Percentiles rank a stretch among this genome's conserved stretches.
phyloP scores from a whole-genome alignment of 1,140 invertebrate genomes.

The Philopotamus ludificatus region DNA sequence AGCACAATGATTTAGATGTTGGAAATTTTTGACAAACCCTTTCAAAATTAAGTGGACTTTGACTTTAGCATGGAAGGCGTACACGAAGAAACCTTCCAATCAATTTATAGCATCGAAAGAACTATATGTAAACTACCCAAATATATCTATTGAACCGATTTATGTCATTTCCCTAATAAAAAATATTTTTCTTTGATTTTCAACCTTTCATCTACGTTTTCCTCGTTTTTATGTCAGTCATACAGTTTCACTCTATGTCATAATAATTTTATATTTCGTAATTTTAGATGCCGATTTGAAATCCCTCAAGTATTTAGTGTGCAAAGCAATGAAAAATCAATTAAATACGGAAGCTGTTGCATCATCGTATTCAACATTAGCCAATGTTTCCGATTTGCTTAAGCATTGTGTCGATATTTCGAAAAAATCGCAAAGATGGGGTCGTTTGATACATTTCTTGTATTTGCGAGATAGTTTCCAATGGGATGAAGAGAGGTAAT shows the following conservation, averaged over 20 bases:
- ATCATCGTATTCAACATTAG: not conserved
- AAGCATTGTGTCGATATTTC: constrained; percentile 14
- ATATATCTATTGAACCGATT: too few relatives aligned
- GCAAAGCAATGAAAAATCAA: constrained; percentile 8
- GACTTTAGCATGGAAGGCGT: too few relatives aligned
- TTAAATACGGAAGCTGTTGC: not conserved
- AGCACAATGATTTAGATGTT: too few relatives aligned
- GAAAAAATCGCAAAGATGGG: constrained; percentile 17
- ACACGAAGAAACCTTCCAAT: too few relatives aligned
- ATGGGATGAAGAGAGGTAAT: constrained; percentile 20
- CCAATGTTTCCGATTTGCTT: constrained; percentile 23
- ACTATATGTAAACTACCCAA: too few relatives aligned
- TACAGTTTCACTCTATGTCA: not conserved
- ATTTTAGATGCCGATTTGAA: not conserved
- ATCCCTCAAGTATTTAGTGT: not conserved
- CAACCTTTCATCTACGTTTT: not conserved
- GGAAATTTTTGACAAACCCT: too few relatives aligned
- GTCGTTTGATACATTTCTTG: constrained; percentile 7
- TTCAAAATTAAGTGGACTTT: too few relatives aligned
- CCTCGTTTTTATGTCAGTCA: not conserved
- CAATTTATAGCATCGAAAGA: too few relatives aligned
- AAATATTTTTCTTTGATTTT: not conserved
- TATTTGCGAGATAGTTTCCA: constrained; percentile 32
- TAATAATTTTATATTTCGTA: not conserved
- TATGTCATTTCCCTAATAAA: too few relatives aligned